phyloP scores from a whole-genome alignment of 2,113 vertebrate genomes.

The Raja brachyura region DNA sequence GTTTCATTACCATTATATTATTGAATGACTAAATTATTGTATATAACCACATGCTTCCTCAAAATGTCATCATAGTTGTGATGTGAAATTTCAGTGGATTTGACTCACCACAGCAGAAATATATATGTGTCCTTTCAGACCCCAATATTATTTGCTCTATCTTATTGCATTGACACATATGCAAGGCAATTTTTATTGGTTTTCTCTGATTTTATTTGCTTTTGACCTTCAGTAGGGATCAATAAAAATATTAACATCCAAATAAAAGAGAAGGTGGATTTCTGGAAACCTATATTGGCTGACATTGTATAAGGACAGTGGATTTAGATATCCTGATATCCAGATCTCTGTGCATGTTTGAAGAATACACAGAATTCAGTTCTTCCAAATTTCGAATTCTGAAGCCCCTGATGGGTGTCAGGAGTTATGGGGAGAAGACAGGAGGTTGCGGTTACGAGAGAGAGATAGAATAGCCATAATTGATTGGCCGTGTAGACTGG shows the following conservation, averaged over 20 bases:
- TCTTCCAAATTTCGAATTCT: background rate
- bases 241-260: background rate
- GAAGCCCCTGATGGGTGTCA: too few relatives aligned
- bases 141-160: background rate
- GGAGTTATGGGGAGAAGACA: too few relatives aligned
- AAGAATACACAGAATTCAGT: background rate
- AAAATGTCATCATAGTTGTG: background rate
- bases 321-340: background rate
- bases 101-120: background rate
- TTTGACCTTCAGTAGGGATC: background rate
- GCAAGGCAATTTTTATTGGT: background rate
- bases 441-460: too few relatives aligned
- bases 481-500: too few relatives aligned
- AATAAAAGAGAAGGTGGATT: background rate
- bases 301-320: background rate
- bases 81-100: background rate
- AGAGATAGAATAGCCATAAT: too few relatives aligned
- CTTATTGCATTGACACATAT: background rate
- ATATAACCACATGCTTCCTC: background rate
- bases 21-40: background rate
- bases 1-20: too few relatives aligned
- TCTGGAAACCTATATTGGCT: background rate
- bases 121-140: background rate
- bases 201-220: background rate
- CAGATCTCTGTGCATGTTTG: background rate